Conservation (phyloP, 37 sponge, comb jelly and placozoan species). For the Spongilla lacustris region DNA sequence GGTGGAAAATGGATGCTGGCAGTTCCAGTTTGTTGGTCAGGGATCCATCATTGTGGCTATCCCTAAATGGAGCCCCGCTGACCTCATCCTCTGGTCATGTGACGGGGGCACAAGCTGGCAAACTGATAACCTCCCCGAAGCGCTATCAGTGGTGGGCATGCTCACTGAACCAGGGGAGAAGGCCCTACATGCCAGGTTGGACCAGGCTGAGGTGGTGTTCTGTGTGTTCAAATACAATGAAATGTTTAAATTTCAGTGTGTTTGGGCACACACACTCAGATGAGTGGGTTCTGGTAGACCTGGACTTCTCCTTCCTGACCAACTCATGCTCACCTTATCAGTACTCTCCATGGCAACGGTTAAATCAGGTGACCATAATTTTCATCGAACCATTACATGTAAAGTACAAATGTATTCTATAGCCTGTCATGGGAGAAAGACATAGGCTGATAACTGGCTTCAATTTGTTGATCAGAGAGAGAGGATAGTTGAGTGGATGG, state of each 20-base stretch:
- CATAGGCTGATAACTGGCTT: too few relatives aligned
- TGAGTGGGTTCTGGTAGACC: conserved; percentile 71
- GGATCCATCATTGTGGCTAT: conserved; percentile 58
- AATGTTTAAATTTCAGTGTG: conserved; percentile 12
- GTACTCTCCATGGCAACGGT: conserved; percentile 66
- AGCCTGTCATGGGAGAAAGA: too few relatives aligned
- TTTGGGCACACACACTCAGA: conserved; percentile 46
- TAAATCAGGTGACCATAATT: conserved; percentile 52
- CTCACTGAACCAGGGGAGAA: conserved; percentile 75
- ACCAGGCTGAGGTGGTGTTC: not conserved
- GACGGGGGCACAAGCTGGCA: conserved; percentile 71
- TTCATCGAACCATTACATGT: too few relatives aligned
- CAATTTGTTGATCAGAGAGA: too few relatives aligned
- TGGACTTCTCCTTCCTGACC: conserved; percentile 67
- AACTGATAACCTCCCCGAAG: not conserved
- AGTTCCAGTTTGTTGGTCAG: conserved; percentile 76
- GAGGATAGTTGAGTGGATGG: too few relatives aligned
- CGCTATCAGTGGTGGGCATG: conserved; percentile 61
- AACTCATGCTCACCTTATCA: not conserved
- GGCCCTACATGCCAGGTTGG: conserved; percentile 64
- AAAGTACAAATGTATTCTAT: too few relatives aligned
- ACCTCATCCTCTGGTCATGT: conserved; percentile 62
- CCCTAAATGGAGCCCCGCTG: conserved; percentile 4
- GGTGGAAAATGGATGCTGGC: conserved; percentile 16
- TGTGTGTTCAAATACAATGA: not conserved